These are phyloP conservation scores for Chymomyza amoena DNA, from an alignment of 2,888 invertebrate species.

Conservation along the genomic window DNA sequence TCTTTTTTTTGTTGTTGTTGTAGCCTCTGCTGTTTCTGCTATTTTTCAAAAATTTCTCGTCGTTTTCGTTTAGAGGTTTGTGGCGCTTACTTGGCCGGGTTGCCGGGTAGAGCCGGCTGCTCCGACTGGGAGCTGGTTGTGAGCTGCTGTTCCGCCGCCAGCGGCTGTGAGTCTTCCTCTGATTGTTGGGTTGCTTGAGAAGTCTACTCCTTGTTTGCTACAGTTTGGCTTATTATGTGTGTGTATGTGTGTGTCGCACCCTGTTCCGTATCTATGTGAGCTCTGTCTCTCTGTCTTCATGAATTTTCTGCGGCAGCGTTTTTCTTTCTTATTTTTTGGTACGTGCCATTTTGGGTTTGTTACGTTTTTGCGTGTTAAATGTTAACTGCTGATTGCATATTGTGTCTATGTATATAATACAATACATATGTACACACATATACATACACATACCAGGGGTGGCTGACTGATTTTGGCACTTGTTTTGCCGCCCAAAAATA, in stretches of 20 bases:
- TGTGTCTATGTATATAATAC: slow-evolving; percentile 43
- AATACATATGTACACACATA: background rate
- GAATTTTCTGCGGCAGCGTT: slow-evolving; percentile 11
- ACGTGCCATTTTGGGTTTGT: slow-evolving; percentile 54
- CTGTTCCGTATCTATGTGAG: slow-evolving; percentile 9
- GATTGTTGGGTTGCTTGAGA: slow-evolving; percentile 5
- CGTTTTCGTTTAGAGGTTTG: slow-evolving; percentile 6
- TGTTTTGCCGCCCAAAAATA: slow-evolving; percentile 20
- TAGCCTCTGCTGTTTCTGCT: slow-evolving; percentile 39
- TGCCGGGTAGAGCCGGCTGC: background rate
- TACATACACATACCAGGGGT: background rate
- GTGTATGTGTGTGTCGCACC: background rate
- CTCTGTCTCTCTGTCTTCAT: slow-evolving; percentile 10
- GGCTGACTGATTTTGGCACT: slow-evolving; percentile 49
- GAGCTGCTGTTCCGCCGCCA: slow-evolving; percentile 1
- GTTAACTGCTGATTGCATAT: slow-evolving; percentile 68
- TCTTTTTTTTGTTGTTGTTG: slow-evolving; percentile 33
- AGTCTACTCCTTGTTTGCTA: slow-evolving; percentile 2
- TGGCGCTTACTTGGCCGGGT: slow-evolving; percentile 21
- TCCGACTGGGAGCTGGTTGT: no score
- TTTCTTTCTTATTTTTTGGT: slow-evolving; percentile 16
- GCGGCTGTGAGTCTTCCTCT: slow-evolving; percentile 20
- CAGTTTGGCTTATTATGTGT: slow-evolving; percentile 50
- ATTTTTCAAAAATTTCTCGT: slow-evolving; percentile 31
- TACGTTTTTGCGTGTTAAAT: slow-evolving; percentile 56